A percentile compares a stretch with the other conserved stretches of the same genome.
phyloP scores from a whole-genome alignment of 2,113 vertebrate genomes.

The Gymnobelideus leadbeateri region DNA sequence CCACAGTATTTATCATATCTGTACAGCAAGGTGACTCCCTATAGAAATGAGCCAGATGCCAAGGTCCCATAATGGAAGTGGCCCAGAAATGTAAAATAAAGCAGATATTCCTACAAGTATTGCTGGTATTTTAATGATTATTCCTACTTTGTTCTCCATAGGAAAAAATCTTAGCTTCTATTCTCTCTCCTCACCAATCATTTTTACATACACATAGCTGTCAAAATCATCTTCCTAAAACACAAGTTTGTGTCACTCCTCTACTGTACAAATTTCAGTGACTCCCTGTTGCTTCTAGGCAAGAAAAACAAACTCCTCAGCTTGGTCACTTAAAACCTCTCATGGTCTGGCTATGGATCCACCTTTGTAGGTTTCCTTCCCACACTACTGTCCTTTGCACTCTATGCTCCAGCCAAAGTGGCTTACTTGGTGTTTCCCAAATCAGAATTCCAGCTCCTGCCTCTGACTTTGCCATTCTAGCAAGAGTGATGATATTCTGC shows the following conservation, averaged over 20 bases:
- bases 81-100: constrained; percentile 72
- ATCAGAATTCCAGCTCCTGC: not conserved
- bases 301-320: not conserved
- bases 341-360: not conserved
- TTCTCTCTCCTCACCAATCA: not conserved
- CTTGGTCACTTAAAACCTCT: not conserved
- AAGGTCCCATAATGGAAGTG: constrained; percentile 50
- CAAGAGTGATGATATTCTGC: not conserved
- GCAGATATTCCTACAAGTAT: not conserved
- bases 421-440: not conserved
- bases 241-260: not conserved
- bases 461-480: not conserved
- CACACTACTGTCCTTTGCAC: not conserved
- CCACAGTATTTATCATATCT: constrained; percentile 46
- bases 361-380: not conserved
- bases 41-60: constrained; percentile 72
- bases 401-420: not conserved
- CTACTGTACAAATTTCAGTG: not conserved
- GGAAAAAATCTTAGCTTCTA: not conserved
- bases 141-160: not conserved
- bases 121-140: not conserved
- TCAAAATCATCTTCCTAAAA: not conserved
- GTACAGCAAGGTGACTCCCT: constrained; percentile 53
- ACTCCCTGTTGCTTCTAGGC: not conserved
- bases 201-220: not conserved